Evolutionary conservation across 2,113 vertebrate genomes (phyloP).

Genomic region (Aspiorhynchus laticeps): DNA sequence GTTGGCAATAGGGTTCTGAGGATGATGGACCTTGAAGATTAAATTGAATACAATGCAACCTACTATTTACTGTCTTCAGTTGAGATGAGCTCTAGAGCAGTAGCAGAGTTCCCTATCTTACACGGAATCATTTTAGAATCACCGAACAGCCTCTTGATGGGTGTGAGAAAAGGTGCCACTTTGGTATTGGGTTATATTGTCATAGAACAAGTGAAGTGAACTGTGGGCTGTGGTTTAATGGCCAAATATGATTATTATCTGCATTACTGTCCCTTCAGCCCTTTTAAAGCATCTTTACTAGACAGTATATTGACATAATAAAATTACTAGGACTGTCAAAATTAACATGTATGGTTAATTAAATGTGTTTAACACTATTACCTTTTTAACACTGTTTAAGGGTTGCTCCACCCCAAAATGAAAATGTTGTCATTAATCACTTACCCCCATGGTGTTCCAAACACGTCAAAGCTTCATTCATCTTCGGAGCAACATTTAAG

Average conservation of each 20-base stretch:
- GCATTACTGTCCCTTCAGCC: background rate
- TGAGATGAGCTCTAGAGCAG: slow-evolving; percentile 6
- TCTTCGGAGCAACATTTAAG: no score
- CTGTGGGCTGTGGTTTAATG: background rate
- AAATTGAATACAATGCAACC: slow-evolving; percentile 33
- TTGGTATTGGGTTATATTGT: background rate
- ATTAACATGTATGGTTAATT: background rate
- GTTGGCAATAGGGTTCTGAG: background rate
- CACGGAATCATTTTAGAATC: background rate
- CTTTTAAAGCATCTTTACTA: background rate
- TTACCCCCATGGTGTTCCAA: no score
- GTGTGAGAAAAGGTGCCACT: background rate
- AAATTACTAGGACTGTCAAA: background rate
- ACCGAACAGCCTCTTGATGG: background rate
- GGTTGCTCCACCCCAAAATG: no score
- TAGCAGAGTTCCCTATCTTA: background rate
- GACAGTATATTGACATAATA: background rate
- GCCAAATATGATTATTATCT: background rate
- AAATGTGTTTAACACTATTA: background rate
- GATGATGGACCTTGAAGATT: slow-evolving; percentile 28
- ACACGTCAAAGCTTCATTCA: no score
- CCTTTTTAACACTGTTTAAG: background rate
- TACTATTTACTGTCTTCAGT: slow-evolving; percentile 19
- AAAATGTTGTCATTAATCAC: no score
- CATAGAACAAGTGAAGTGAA: background rate